Conservation (phyloP, 2,888 invertebrate genomes). For the Eupeodes latifasciatus region DNA sequence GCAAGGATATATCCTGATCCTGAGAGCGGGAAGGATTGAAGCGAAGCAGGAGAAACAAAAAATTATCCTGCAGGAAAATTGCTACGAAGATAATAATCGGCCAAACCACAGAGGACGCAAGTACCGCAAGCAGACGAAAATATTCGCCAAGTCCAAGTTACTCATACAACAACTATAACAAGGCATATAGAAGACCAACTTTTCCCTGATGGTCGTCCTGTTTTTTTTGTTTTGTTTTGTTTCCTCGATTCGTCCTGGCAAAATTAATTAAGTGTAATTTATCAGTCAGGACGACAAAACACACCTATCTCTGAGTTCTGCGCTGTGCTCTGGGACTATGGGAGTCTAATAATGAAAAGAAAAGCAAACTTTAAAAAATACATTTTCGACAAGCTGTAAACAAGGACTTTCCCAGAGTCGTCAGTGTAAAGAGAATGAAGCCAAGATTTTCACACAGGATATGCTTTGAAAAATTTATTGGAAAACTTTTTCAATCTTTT, state of each 20-base stretch:
- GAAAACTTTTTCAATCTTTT: slow-evolving; percentile 66
- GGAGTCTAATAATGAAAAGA: not conserved
- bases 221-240: not conserved
- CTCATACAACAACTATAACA: not conserved
- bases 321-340: not conserved
- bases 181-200: slow-evolving; percentile 27
- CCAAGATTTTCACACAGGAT: slow-evolving; percentile 69
- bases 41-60: not conserved
- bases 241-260: not conserved
- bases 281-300: slow-evolving; percentile 59
- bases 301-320: slow-evolving; percentile 17
- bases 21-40: not conserved
- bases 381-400: slow-evolving; percentile 72
- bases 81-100: slow-evolving; percentile 64
- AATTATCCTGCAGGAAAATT: slow-evolving; percentile 47
- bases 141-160: slow-evolving; percentile 7
- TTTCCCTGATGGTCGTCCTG: slow-evolving; percentile 10
- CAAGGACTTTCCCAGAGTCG: slow-evolving; percentile 55
- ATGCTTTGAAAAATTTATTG: slow-evolving; percentile 69
- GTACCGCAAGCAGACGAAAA: slow-evolving; percentile 34
- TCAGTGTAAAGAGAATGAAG: not conserved
- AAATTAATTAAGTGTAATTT: slow-evolving; percentile 75
- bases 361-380: slow-evolving; percentile 39
- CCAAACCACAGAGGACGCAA: slow-evolving; percentile 53
- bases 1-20: slow-evolving; percentile 13